A percentile compares a stretch with the other conserved stretches of the same genome.
Evolutionary conservation across 2,888 invertebrate species (phyloP).

Genomic region (Lottia gigantea): DNA sequence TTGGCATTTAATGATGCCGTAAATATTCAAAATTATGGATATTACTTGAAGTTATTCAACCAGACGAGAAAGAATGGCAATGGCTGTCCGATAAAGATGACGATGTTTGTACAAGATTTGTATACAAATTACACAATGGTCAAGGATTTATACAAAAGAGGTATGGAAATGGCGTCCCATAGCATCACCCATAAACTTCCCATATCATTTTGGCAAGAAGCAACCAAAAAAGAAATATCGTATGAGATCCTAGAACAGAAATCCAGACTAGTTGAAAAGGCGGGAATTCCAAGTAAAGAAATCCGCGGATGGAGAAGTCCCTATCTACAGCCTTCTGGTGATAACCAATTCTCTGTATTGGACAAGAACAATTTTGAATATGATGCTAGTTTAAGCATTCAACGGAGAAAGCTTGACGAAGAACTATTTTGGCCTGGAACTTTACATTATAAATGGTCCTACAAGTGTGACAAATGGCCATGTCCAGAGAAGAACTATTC

Average conservation of each 20-base stretch:
- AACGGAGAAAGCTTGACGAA: not conserved
- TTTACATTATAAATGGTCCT: constrained; percentile 18
- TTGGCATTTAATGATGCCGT: constrained; percentile 27
- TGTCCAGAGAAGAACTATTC: constrained; percentile 20
- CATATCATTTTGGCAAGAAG: constrained; percentile 16
- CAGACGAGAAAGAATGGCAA: constrained; percentile 16
- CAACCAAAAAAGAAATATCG: constrained; percentile 16
- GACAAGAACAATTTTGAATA: constrained; percentile 22
- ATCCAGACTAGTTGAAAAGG: constrained; percentile 16
- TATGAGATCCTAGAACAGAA: constrained; percentile 23
- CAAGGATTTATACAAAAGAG: constrained; percentile 18
- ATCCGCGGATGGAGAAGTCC: constrained; percentile 28
- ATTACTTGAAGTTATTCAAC: constrained; percentile 20
- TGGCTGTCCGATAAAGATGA: constrained; percentile 17
- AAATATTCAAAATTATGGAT: constrained; percentile 14
- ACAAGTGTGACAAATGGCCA: constrained; percentile 17
- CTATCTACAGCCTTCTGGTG: constrained; percentile 22
- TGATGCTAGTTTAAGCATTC: constrained; percentile 23
- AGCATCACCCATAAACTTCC: constrained; percentile 19
- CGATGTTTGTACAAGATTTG: constrained; percentile 15
- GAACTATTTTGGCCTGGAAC: constrained; percentile 20
- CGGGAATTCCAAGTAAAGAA: constrained; percentile 17
- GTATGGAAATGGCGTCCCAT: constrained; percentile 25
- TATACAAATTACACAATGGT: constrained; percentile 22
- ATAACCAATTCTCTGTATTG: constrained; percentile 21